Conservation (phyloP, 2,888 invertebrate genomes). For the Drosophila fungiperda region DNA sequence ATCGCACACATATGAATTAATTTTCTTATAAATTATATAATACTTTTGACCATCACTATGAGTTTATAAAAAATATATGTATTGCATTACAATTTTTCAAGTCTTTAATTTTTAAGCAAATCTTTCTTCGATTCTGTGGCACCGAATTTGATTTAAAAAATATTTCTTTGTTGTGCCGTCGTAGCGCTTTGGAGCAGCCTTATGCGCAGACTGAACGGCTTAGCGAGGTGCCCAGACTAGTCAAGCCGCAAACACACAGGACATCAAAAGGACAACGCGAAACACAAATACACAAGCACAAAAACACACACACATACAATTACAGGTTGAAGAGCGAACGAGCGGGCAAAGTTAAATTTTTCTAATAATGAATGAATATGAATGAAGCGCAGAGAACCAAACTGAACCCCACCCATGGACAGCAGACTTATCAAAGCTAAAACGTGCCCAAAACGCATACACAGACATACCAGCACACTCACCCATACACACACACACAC, state of each 20-base stretch:
- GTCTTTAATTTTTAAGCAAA: constrained; percentile 13
- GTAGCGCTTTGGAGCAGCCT: constrained; percentile 80
- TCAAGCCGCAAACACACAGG: constrained; percentile 61
- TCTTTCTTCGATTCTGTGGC: constrained; percentile 1
- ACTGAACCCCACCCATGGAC: constrained; percentile 51
- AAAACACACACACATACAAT: constrained; percentile 38
- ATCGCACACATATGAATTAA: constrained; percentile 11
- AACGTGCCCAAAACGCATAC: constrained; percentile 74
- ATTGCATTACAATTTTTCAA: neutral
- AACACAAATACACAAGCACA: constrained; percentile 36
- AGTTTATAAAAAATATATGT: neutral
- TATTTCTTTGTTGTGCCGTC: constrained; percentile 43
- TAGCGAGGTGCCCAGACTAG: constrained; percentile 61
- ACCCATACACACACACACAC: constrained; percentile 12
- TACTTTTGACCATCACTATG: constrained; percentile 26
- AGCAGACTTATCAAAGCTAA: constrained; percentile 73
- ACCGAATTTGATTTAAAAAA: neutral
- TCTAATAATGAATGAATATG: constrained; percentile 83
- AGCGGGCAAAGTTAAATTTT: constrained; percentile 63
- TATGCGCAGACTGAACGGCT: constrained; percentile 83
- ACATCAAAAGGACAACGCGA: constrained; percentile 66
- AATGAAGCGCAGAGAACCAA: constrained; percentile 68
- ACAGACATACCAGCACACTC: constrained; percentile 19
- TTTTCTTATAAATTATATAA: constrained; percentile 9
- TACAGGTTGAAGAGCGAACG: constrained; percentile 35